These are phyloP conservation scores for Gadopsis bispinosus DNA, from an alignment of 2,797 vertebrate genomes.

Conservation along the genomic window DNA sequence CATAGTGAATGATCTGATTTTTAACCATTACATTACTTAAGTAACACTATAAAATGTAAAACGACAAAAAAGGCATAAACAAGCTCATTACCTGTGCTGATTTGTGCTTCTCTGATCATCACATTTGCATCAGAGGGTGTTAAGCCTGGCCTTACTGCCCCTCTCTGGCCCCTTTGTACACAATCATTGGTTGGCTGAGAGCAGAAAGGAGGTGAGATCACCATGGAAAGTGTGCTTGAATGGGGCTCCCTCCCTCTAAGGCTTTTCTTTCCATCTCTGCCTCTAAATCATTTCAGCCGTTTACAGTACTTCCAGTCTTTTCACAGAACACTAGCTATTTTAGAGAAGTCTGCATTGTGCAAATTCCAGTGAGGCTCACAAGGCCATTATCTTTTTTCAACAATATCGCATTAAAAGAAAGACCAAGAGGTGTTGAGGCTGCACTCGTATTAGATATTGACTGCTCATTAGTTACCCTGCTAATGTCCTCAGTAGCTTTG, in stretches of 20 bases:
- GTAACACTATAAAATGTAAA: slow-evolving; percentile 37
- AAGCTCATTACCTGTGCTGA: slow-evolving; percentile 47
- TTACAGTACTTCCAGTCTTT: slow-evolving; percentile 27
- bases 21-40: slow-evolving; percentile 20
- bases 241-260: slow-evolving; percentile 8
- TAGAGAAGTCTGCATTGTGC: slow-evolving; percentile 41
- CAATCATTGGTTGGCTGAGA: slow-evolving; percentile 52
- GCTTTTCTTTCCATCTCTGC: slow-evolving; percentile 35
- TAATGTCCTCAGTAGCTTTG: slow-evolving; percentile 39
- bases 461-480: slow-evolving; percentile 55
- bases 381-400: slow-evolving; percentile 40
- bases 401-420: slow-evolving; percentile 45
- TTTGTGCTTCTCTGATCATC: slow-evolving; percentile 48
- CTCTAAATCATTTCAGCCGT: slow-evolving; percentile 47
- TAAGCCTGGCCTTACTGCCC: slow-evolving; percentile 39
- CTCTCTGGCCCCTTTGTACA: slow-evolving; percentile 41
- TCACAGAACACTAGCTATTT: slow-evolving; percentile 32
- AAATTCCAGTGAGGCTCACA: slow-evolving; percentile 21
- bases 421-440: slow-evolving; percentile 34
- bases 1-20: slow-evolving; percentile 20
- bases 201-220: slow-evolving; percentile 54
- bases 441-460: slow-evolving; percentile 29
- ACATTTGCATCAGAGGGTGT: slow-evolving; percentile 59
- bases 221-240: slow-evolving; percentile 49
- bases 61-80: slow-evolving; percentile 28